Evolutionary conservation across 2,113 vertebrate genomes (phyloP), one percentile per base, ranked within the genome.

Genomic region (Geococcyx californianus): DNA sequence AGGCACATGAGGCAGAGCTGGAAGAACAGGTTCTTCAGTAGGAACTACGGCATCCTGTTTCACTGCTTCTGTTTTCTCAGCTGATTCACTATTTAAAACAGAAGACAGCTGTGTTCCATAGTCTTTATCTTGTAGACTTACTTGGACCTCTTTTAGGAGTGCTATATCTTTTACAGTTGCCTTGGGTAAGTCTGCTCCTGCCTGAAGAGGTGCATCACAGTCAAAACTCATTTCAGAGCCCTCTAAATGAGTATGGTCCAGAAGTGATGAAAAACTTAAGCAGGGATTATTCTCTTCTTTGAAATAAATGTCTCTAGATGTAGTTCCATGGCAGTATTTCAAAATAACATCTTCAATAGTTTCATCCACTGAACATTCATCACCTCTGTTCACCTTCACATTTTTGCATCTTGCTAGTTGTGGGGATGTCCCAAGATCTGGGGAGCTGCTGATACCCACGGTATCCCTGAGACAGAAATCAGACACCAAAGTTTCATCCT

Each of bases 271-370:
- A 83, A 97, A 96, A 52, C 95, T 95, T 96, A 91, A 89, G 89
- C 75, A 79, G 42, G 93, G 84, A 92, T 85, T 84, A 45, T 95
- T 98, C 36, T 98, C 97, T 34, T 98, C 98, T 92, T 97, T 97
- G n/a, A 96, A 95, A 68, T 18, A 34, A 69, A 87, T 42, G 55
- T 89, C 63, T 58, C 93, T 86, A 75, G 76, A 92, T 45, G 63
- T 33, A 68, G 74, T 36, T 36, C 97, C 97, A 82, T 98, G 95
- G 69, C 97, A 98, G 56, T 97, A 98, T 90, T 97, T 97, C 96
- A 98, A 96, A 96, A 98, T 98, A 78, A 98, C 98, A 94, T 98
- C 96, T 96, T 99, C 98, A 55, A 98, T 98, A 70, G 97, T 98
- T 89, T 96, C 77, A 92, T 95, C 94, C 58, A 97, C 95, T 70